Conservation (phyloP, 1,140 invertebrate genomes). For the Piezodorus guildinii region DNA sequence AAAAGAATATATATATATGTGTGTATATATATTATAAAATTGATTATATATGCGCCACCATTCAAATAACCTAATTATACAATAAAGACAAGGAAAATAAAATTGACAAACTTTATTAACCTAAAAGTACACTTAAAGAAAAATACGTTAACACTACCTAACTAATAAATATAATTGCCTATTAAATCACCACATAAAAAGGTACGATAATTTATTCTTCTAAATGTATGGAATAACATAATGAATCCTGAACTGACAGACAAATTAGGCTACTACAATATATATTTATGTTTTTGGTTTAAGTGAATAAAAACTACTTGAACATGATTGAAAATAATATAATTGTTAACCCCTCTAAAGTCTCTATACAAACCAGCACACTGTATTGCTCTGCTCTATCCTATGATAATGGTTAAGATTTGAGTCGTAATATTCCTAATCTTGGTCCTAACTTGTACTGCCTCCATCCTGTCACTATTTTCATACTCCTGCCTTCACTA, state of each 20-base stretch:
- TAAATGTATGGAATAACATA: conserved; percentile 11
- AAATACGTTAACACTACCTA: conserved; percentile 3
- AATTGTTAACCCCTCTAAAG: conserved; percentile 11
- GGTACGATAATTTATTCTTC: not conserved
- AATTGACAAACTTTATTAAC: conserved; percentile 5
- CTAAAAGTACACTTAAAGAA: conserved; percentile 4
- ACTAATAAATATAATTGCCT: not conserved
- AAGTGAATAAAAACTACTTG: not conserved
- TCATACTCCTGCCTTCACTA: conserved; percentile 18
- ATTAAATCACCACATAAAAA: conserved; percentile 1
- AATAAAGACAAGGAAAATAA: conserved; percentile 1
- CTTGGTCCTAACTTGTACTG: conserved; percentile 20
- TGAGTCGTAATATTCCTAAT: conserved; percentile 16
- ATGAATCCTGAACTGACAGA: conserved; percentile 2
- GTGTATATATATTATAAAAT: too few species aligned
- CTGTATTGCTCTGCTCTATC: conserved; percentile 1
- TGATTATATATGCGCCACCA: too few species aligned
- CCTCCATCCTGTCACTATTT: conserved; percentile 15
- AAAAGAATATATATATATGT: not conserved
- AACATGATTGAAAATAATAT: not conserved
- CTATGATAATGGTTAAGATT: conserved; percentile 5
- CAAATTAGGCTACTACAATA: not conserved
- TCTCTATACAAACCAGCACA: conserved; percentile 16
- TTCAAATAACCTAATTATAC: too few species aligned
- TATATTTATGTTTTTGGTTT: not conserved